These are phyloP conservation scores for Ploceus nigricollis DNA, from an alignment of 2,113 vertebrate genomes.

Conservation along the genomic window DNA sequence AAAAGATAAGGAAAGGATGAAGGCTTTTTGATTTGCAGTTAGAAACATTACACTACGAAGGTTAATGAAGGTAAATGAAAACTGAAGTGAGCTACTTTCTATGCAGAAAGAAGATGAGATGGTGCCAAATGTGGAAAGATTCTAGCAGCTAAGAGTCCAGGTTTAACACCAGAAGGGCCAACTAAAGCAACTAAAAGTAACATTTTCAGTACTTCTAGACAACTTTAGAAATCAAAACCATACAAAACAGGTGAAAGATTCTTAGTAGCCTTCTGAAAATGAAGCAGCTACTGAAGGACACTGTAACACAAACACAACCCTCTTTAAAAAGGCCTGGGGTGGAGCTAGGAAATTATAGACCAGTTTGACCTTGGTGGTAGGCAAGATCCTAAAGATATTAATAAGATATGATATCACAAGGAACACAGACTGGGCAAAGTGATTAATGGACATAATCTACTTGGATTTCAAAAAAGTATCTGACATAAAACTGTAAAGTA, in stretches of 20 bases:
- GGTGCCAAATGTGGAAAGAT: neutral
- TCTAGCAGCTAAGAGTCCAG: neutral
- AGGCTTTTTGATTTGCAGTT: neutral
- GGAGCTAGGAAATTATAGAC: constrained; percentile 42
- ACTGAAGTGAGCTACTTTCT: neutral
- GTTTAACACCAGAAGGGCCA: neutral
- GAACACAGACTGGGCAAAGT: constrained; percentile 35
- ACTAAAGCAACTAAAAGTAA: neutral
- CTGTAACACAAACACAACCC: neutral
- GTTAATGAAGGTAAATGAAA: neutral
- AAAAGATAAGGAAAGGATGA: neutral
- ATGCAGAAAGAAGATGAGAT: neutral
- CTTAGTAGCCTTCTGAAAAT: neutral
- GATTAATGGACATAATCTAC: constrained; percentile 52
- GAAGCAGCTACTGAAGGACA: neutral
- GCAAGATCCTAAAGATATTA: constrained; percentile 49
- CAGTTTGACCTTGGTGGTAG: constrained; percentile 43
- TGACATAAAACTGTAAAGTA: constrained; percentile 43
- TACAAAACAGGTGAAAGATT: neutral
- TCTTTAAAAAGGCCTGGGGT: neutral
- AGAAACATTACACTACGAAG: neutral
- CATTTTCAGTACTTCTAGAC: neutral
- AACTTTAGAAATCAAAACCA: neutral
- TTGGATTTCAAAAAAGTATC: constrained; percentile 36
- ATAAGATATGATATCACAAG: constrained; percentile 64